phyloP scores from a whole-genome alignment of 2,797 vertebrate genomes.

The Chaetodon trifasciatus region DNA sequence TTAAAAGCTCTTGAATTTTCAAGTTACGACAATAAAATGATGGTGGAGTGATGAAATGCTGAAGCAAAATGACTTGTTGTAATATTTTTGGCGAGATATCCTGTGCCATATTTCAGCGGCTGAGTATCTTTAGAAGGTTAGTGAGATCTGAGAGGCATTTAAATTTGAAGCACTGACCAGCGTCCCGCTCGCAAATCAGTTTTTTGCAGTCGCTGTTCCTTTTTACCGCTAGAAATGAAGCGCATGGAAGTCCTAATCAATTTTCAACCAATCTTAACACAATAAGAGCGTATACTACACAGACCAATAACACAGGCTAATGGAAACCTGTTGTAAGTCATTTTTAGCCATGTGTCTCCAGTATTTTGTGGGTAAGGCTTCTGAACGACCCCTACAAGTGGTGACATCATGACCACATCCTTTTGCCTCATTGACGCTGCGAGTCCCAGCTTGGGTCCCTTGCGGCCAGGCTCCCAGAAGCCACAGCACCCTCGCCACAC shows the following conservation, averaged over 20 bases:
- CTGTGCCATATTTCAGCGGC: constrained; percentile 20
- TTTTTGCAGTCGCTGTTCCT: constrained; percentile 36
- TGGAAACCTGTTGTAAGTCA: constrained; percentile 82
- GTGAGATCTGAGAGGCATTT: constrained; percentile 42
- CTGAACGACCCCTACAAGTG: constrained; percentile 81
- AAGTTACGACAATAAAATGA: constrained; percentile 40
- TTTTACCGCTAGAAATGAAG: constrained; percentile 59
- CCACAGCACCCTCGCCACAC: constrained; percentile 82
- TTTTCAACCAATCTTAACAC: constrained; percentile 61
- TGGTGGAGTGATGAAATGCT: constrained; percentile 25
- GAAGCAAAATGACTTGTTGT: constrained; percentile 27
- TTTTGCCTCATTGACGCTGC: constrained; percentile 79
- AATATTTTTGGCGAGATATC: constrained; percentile 29
- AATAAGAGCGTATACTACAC: constrained; percentile 68
- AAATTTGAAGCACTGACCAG: constrained; percentile 48
- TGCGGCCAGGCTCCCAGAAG: constrained; percentile 84
- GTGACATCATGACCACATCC: constrained; percentile 88
- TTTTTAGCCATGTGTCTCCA: constrained; percentile 81
- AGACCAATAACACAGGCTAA: constrained; percentile 76
- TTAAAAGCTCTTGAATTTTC: constrained; percentile 35
- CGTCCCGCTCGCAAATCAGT: constrained; percentile 45
- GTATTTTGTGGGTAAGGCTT: constrained; percentile 81
- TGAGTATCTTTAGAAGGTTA: constrained; percentile 29
- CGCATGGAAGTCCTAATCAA: constrained; percentile 57
- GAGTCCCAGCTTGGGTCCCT: constrained; percentile 74